phyloP scores from a whole-genome alignment of 2,888 invertebrate genomes.

The Harmothoe impar region DNA sequence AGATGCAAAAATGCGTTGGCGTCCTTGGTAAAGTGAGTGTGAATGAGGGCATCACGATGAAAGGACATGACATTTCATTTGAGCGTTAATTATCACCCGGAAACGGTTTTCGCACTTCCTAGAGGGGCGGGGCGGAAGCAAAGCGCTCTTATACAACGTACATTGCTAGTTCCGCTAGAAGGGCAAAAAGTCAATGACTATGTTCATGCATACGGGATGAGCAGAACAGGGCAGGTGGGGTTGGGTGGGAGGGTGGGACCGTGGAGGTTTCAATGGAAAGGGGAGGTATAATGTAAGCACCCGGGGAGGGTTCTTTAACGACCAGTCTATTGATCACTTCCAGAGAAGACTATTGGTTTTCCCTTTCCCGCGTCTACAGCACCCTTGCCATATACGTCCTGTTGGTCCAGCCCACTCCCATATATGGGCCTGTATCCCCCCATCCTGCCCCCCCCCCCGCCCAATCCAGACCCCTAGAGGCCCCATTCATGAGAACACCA shows the following conservation, averaged over 20 bases:
- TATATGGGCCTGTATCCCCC: background rate
- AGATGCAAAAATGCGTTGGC: no score
- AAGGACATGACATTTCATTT: no score
- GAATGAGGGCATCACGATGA: no score
- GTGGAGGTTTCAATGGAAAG: background rate
- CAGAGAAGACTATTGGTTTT: background rate
- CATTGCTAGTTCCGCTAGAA: no score
- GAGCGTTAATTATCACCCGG: no score
- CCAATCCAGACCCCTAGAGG: background rate
- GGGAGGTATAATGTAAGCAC: no score
- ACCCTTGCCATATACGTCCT: background rate
- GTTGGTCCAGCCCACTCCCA: background rate
- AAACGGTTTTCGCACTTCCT: no score
- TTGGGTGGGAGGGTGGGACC: background rate
- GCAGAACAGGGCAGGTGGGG: background rate
- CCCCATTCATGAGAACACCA: background rate
- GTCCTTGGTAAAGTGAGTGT: no score
- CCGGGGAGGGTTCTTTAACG: background rate
- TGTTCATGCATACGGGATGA: background rate
- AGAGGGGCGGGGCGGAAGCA: no score
- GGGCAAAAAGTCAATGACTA: no score
- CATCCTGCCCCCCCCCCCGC: background rate
- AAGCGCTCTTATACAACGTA: no score
- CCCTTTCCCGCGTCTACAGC: background rate
- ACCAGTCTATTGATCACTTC: conserved; percentile 10